These are phyloP conservation scores for Erpornis zantholeuca DNA, from an alignment of 2,113 vertebrate genomes.

Conservation along the genomic window DNA sequence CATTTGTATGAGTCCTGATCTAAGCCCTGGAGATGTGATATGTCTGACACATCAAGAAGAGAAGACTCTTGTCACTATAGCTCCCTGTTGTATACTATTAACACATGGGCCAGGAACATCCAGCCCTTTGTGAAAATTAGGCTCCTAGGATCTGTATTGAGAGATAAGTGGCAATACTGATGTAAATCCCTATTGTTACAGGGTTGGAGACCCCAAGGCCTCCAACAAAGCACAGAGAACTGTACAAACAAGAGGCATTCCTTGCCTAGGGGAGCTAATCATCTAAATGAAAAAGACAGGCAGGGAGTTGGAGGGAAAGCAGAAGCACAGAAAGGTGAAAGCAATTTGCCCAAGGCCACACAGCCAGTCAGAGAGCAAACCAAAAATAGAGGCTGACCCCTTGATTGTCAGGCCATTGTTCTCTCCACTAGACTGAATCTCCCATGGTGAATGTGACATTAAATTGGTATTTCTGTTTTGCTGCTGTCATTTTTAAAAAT, in stretches of 20 bases:
- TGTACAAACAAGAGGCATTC: slow-evolving; percentile 2
- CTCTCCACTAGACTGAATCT: slow-evolving; percentile 12
- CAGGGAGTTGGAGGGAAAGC: background rate
- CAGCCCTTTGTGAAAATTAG: background rate
- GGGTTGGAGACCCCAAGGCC: background rate
- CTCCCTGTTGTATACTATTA: background rate
- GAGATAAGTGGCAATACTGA: background rate
- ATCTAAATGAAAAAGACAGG: slow-evolving; percentile 46
- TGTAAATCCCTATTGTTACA: background rate
- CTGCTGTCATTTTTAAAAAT: slow-evolving; percentile 27
- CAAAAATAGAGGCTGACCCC: slow-evolving; percentile 50
- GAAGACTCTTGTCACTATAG: background rate
- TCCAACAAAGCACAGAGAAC: background rate
- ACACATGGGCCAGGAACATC: background rate
- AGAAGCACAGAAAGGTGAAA: slow-evolving; percentile 24
- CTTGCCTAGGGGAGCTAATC: slow-evolving; percentile 16
- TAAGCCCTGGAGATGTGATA: background rate
- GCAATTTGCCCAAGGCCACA: slow-evolving; percentile 35
- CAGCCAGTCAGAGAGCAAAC: background rate
- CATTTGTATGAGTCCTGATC: background rate
- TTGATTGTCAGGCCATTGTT: slow-evolving; percentile 47
- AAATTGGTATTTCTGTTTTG: slow-evolving; percentile 30
- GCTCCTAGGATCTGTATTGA: background rate
- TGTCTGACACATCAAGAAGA: background rate
- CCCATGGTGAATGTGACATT: slow-evolving; percentile 18